These are phyloP conservation scores for Brachystomella parvula DNA, from an alignment of 1,140 invertebrate genomes.

Conservation along the genomic window DNA sequence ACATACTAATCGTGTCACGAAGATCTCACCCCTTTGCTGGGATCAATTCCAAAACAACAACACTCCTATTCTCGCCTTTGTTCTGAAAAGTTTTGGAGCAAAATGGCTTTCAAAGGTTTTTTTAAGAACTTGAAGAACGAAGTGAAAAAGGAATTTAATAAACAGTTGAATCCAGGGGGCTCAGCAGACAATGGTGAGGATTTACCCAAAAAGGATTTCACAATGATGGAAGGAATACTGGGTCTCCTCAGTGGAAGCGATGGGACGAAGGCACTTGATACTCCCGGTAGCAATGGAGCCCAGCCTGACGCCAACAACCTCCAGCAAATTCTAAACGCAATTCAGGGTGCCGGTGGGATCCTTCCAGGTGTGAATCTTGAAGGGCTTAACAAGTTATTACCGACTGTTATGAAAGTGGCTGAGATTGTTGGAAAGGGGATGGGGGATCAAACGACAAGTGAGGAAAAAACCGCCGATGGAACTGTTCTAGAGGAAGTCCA, in stretches of 20 bases:
- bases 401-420: conserved; percentile 22
- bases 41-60: too few species aligned
- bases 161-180: conserved; percentile 1
- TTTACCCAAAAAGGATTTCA: conserved; percentile 9
- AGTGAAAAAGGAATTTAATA: conserved; percentile 16
- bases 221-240: conserved; percentile 17
- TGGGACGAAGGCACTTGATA: conserved; percentile 5
- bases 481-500: conserved; percentile 17
- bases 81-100: not conserved
- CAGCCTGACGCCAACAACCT: not conserved
- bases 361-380: conserved; percentile 10
- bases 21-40: too few species aligned
- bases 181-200: not conserved
- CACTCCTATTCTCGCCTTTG: too few species aligned
- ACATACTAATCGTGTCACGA: too few species aligned
- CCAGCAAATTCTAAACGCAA: conserved; percentile 1
- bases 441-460: conserved; percentile 23
- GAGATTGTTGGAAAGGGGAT: conserved; percentile 23
- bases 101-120: conserved; percentile 29
- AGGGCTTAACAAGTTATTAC: conserved; percentile 9
- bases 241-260: conserved; percentile 16
- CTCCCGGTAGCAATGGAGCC: too few species aligned
- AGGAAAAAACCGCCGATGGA: conserved; percentile 23
- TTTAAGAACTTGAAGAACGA: conserved; percentile 29
- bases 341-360: conserved; percentile 19